phyloP scores from a whole-genome alignment of 2,797 vertebrate species.

The Xiphophorus birchmanni region DNA sequence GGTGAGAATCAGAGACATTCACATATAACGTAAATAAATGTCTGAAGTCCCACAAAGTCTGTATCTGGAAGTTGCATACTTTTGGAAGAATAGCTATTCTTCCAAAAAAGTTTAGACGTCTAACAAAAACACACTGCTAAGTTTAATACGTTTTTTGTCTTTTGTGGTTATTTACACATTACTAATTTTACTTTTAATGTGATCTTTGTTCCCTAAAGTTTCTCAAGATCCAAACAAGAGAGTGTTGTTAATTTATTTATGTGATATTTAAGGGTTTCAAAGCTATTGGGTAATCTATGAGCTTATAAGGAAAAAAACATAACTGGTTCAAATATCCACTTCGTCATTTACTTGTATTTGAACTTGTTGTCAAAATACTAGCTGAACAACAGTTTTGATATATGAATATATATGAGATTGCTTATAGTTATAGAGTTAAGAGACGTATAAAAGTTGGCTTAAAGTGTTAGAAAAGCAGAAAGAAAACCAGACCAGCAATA shows the following conservation, averaged over 20 bases:
- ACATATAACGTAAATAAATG: conserved; percentile 9
- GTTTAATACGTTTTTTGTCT: not conserved
- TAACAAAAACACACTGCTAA: not conserved
- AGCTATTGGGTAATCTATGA: not conserved
- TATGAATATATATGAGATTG: not conserved
- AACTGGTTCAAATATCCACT: not conserved
- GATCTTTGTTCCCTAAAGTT: not conserved
- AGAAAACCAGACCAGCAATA: not conserved
- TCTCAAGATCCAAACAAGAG: not conserved
- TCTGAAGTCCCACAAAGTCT: not conserved
- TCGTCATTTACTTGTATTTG: not conserved
- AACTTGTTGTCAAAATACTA: not conserved
- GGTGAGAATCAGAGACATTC: conserved; percentile 27
- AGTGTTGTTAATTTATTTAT: not conserved
- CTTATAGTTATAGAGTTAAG: not conserved
- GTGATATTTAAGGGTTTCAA: not conserved
- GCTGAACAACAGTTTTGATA: not conserved
- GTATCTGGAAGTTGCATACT: not conserved
- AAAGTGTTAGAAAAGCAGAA: not conserved
- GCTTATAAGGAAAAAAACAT: not conserved
- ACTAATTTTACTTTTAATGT: not conserved
- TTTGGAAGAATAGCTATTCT: not conserved
- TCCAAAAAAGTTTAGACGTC: not conserved
- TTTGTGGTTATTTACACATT: not conserved
- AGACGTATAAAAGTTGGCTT: not conserved